Evolutionary conservation across 2,888 invertebrate species (phyloP).

Genomic region (Agonopterix arenella): DNA sequence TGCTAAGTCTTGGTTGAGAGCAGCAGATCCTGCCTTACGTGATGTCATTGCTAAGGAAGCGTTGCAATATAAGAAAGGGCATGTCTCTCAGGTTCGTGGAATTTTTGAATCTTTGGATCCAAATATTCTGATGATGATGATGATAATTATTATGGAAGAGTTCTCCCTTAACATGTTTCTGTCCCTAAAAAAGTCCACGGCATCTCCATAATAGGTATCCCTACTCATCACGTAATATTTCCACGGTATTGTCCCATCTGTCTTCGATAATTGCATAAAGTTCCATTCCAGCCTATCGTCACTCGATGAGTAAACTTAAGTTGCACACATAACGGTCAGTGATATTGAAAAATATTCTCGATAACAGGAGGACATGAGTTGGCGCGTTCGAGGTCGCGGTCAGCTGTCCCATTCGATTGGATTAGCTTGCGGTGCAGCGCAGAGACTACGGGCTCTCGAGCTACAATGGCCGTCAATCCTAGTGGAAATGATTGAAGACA

Average conservation of each 20-base stretch:
- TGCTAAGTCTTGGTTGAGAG: slow-evolving; percentile 84
- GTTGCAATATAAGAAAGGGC: slow-evolving; percentile 85
- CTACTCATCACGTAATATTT: no score
- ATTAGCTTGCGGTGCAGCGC: slow-evolving; percentile 85
- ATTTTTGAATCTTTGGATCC: no score
- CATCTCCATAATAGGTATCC: no score
- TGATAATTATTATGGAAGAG: no score
- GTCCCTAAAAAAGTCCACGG: no score
- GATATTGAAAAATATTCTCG: not conserved
- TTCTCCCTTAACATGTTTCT: no score
- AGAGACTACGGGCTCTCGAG: slow-evolving; percentile 85
- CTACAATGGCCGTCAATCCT: slow-evolving; percentile 87
- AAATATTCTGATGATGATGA: no score
- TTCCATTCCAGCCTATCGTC: not conserved
- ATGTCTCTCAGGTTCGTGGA: slow-evolving; percentile 57
- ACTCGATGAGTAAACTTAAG: not conserved
- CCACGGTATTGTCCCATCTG: no score
- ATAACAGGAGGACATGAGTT: slow-evolving; percentile 82
- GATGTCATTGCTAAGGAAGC: slow-evolving; percentile 92
- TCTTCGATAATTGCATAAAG: not conserved
- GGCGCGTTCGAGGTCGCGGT: slow-evolving; percentile 85
- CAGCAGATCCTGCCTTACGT: slow-evolving; percentile 85
- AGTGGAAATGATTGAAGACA: slow-evolving; percentile 85
- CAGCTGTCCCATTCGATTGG: slow-evolving; percentile 83
- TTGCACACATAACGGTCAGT: not conserved